phyloP scores from a whole-genome alignment of 1,140 invertebrate species.

The Drosophila varians region DNA sequence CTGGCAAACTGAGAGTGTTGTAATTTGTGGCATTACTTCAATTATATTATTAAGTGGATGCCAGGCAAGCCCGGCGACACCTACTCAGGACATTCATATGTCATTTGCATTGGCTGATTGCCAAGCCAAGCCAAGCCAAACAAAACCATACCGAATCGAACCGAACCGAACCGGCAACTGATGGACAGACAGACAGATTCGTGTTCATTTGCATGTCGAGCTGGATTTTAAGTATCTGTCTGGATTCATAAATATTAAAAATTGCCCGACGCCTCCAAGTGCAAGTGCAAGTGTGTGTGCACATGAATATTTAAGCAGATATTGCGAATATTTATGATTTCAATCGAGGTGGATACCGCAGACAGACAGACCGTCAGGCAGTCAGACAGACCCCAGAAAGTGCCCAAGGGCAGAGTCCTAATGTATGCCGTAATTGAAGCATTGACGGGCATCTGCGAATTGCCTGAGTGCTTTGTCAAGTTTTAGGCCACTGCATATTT shows the following conservation, averaged over 20 bases:
- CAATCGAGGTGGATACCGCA: slow-evolving; percentile 15
- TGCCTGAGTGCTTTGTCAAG: slow-evolving; percentile 33
- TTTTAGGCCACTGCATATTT: slow-evolving; percentile 23
- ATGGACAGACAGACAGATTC: slow-evolving; percentile 32
- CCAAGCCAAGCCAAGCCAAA: slow-evolving; percentile 17
- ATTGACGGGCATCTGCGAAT: slow-evolving; percentile 36
- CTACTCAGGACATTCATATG: slow-evolving; percentile 35
- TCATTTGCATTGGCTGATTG: slow-evolving; percentile 35
- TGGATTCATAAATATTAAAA: slow-evolving; percentile 59
- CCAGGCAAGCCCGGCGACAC: slow-evolving; percentile 36
- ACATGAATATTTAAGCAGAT: slow-evolving; percentile 41
- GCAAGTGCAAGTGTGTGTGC: slow-evolving; percentile 34
- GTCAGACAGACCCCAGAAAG: background rate
- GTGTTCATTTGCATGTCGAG: slow-evolving; percentile 41
- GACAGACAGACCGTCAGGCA: slow-evolving; percentile 2
- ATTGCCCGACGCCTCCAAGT: slow-evolving; percentile 30
- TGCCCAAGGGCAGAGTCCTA: slow-evolving; percentile 6
- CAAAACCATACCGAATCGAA: background rate
- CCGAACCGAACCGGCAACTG: slow-evolving; percentile 9
- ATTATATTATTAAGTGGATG: slow-evolving; percentile 60
- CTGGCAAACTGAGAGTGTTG: slow-evolving; percentile 26
- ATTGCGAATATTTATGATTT: slow-evolving; percentile 52
- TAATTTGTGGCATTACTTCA: slow-evolving; percentile 70
- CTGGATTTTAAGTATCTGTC: slow-evolving; percentile 47
- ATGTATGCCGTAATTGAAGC: slow-evolving; percentile 49